phyloP scores from a whole-genome alignment of 1,140 invertebrate genomes.

The Ylistrum balloti region DNA sequence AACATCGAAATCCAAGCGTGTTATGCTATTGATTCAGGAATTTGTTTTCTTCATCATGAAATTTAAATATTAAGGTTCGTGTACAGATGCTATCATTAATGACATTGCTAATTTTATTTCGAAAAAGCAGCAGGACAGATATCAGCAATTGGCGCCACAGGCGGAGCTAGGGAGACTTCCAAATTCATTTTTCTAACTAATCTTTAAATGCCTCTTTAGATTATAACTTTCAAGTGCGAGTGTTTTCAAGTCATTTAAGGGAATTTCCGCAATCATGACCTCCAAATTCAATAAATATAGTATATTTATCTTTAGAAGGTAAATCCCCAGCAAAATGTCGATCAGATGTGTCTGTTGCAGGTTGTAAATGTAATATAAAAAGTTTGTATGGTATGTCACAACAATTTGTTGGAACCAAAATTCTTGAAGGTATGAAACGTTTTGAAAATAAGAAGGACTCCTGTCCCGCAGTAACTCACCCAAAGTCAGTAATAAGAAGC shows the following conservation, averaged over 20 bases:
- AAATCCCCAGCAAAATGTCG: background rate
- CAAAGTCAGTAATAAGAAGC: too few species aligned
- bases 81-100: conserved; percentile 34
- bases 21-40: conserved; percentile 42
- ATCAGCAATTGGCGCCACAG: conserved; percentile 21
- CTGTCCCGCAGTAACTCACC: too few species aligned
- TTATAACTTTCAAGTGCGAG: background rate
- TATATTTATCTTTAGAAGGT: background rate
- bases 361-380: background rate
- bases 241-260: background rate
- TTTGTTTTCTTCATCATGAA: conserved; percentile 41
- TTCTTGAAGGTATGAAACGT: too few species aligned
- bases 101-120: conserved; percentile 46
- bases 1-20: conserved; percentile 47
- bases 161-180: background rate
- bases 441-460: too few species aligned
- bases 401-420: too few species aligned
- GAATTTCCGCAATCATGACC: background rate
- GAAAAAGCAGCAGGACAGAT: conserved; percentile 41
- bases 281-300: background rate
- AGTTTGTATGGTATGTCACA: too few species aligned
- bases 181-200: background rate
- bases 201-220: background rate
- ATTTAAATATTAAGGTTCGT: conserved; percentile 46
- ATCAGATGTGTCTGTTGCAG: background rate